Evolutionary conservation across 1,140 invertebrate species (phyloP).

Genomic region (Macrotrachela quadricornifera): DNA sequence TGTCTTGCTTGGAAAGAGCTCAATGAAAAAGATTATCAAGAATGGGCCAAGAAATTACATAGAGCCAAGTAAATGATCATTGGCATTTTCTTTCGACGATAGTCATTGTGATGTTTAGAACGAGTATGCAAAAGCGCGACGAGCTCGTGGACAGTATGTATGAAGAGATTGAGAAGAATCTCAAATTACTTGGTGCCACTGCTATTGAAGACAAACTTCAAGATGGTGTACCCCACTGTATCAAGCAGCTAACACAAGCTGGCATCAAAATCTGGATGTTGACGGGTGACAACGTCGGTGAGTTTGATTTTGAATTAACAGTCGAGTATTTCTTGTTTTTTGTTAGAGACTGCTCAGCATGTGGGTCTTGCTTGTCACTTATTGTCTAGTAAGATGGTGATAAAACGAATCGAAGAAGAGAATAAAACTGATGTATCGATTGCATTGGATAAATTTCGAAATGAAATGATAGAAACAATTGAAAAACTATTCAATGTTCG

Average conservation of each 20-base stretch:
- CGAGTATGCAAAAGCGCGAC: constrained; percentile 41
- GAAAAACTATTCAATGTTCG: too few relatives aligned
- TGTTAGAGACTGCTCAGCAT: constrained; percentile 78
- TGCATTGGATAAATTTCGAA: too few relatives aligned
- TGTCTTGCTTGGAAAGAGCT: constrained; percentile 61
- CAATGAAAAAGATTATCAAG: constrained; percentile 59
- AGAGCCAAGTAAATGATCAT: too few relatives aligned
- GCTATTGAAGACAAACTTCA: constrained; percentile 92
- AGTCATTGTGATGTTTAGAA: too few relatives aligned
- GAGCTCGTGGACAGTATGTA: constrained; percentile 40
- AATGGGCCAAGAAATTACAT: constrained; percentile 72
- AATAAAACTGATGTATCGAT: too few relatives aligned
- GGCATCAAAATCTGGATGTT: constrained; percentile 78
- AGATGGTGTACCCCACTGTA: constrained; percentile 59
- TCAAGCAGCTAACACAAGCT: constrained; percentile 54
- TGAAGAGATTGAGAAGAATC: constrained; percentile 60
- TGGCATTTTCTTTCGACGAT: too few relatives aligned
- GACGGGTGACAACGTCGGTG: constrained; percentile 79
- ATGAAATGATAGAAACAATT: too few relatives aligned
- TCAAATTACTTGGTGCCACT: constrained; percentile 68
- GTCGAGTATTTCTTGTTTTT: too few relatives aligned
- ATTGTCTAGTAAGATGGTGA: constrained; percentile 59
- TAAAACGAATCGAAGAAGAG: too few relatives aligned
- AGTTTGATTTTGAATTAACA: too few relatives aligned
- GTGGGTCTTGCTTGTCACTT: constrained; percentile 96